Conservation (phyloP, 1,140 invertebrate genomes). For the Archivesica marissinica region DNA sequence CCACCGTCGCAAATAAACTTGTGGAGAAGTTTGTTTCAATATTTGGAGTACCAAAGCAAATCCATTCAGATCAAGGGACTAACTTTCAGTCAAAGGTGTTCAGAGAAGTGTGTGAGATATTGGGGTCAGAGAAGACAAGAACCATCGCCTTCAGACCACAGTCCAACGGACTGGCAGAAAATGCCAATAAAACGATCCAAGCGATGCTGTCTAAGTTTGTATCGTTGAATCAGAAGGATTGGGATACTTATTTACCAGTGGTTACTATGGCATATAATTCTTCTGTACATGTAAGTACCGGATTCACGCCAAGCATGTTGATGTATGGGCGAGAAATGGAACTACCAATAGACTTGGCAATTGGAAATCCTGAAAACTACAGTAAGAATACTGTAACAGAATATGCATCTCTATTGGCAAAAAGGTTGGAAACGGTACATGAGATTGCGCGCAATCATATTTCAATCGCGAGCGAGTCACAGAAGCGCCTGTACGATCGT, state of each 20-base stretch:
- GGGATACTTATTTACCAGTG: constrained; percentile 48
- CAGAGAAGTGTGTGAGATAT: constrained; percentile 45
- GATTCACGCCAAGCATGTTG: constrained; percentile 41
- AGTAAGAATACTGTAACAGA: neutral
- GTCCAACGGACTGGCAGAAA: constrained; percentile 63
- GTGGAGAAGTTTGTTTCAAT: constrained; percentile 77
- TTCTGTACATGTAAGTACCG: constrained; percentile 24
- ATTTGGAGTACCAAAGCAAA: constrained; percentile 79
- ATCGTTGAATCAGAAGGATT: constrained; percentile 31
- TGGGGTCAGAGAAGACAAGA: constrained; percentile 55
- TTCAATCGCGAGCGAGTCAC: neutral
- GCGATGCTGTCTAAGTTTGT: constrained; percentile 48
- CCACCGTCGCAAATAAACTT: constrained; percentile 78
- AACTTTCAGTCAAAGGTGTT: constrained; percentile 62
- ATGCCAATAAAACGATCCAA: constrained; percentile 61
- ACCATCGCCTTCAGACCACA: constrained; percentile 63
- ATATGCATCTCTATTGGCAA: neutral
- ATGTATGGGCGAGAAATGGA: constrained; percentile 58
- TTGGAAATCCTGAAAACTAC: neutral
- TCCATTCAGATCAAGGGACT: constrained; percentile 80
- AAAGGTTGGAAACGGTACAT: neutral
- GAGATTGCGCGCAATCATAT: neutral
- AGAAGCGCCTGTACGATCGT: constrained; percentile 6
- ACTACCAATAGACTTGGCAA: constrained; percentile 42
- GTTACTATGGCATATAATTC: constrained; percentile 52